These are phyloP conservation scores for Popillia japonica DNA, from an alignment of 1,140 invertebrate genomes.

Conservation along the genomic window DNA sequence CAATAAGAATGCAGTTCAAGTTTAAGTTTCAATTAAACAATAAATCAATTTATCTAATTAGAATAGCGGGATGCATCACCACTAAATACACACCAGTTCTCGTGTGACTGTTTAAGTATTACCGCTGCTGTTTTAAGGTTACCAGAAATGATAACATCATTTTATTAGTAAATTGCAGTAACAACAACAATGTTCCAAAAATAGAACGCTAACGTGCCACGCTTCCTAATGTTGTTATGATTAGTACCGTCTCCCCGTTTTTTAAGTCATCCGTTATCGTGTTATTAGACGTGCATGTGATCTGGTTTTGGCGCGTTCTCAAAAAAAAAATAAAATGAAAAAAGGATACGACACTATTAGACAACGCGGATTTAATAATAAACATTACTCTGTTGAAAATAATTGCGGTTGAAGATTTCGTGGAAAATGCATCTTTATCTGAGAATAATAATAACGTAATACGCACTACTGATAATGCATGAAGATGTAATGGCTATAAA, in stretches of 20 bases:
- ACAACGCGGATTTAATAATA: not conserved
- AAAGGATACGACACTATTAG: not conserved
- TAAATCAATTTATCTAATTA: too few relatives aligned
- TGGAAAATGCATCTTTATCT: not conserved
- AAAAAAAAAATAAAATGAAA: not conserved
- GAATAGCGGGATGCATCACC: too few relatives aligned
- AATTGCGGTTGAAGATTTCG: not conserved
- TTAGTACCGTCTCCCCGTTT: not conserved
- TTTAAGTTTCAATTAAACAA: too few relatives aligned
- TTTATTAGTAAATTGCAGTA: conserved; percentile 26
- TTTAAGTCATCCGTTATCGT: not conserved
- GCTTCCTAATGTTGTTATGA: conserved; percentile 10
- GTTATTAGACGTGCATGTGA: not conserved
- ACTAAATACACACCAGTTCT: too few relatives aligned
- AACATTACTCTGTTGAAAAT: not conserved
- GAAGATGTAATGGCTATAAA: not conserved
- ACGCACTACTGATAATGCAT: too few relatives aligned
- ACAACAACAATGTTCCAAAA: conserved; percentile 29
- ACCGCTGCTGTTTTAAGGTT: too few relatives aligned
- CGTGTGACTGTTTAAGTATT: too few relatives aligned
- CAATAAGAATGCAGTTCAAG: too few relatives aligned
- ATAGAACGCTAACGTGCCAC: not conserved
- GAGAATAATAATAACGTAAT: too few relatives aligned
- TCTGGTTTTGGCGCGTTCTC: not conserved
- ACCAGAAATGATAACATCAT: not conserved